These are phyloP conservation scores for Hylia prasina DNA, from an alignment of 2,113 vertebrate genomes.

Conservation along the genomic window DNA sequence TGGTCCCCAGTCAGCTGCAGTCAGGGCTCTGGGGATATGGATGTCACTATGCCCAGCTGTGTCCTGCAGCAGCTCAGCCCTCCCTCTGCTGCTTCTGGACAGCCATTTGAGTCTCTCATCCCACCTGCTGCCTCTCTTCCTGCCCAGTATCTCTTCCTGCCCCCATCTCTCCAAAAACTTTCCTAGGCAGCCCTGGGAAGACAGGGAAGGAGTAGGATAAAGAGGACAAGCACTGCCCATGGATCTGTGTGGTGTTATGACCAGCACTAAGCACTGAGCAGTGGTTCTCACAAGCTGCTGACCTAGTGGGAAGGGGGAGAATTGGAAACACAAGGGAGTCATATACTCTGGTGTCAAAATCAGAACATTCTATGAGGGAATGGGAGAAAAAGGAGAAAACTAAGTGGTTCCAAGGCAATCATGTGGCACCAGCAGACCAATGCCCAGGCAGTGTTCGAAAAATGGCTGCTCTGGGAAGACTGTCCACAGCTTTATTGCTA, in stretches of 20 bases:
- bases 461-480: not conserved
- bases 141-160: not conserved
- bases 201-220: not conserved
- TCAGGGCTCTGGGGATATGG: not conserved
- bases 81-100: not conserved
- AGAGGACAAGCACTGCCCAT: not conserved
- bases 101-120: not conserved
- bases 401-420: not conserved
- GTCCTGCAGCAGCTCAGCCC: not conserved
- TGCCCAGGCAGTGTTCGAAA: not conserved
- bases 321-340: not conserved
- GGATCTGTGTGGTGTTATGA: not conserved
- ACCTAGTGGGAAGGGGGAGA: not conserved
- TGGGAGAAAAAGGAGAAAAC: not conserved
- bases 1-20: not conserved
- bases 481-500: not conserved
- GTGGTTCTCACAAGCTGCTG: not conserved
- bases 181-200: not conserved
- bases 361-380: no score
- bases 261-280: not conserved
- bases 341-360: not conserved
- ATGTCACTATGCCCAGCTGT: not conserved
- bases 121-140: not conserved
- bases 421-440: not conserved
- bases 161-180: not conserved